Percentiles rank a stretch among this genome's conserved stretches.
phyloP scores from a whole-genome alignment of 1,140 invertebrate species.

The Drosophila repleta region DNA sequence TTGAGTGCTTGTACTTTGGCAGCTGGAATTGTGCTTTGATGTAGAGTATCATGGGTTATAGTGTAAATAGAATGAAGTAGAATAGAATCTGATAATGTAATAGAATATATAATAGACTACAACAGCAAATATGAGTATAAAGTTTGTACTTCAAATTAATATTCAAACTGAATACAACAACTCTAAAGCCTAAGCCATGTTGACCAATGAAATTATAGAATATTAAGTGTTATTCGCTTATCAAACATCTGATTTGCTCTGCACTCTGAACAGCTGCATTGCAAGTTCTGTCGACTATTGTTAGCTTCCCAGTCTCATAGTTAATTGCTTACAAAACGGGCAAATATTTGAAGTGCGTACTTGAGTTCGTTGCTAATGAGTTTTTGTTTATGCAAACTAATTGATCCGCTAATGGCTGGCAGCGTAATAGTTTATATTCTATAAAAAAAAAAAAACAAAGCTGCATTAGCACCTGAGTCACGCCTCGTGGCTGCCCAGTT shows the following conservation, averaged over 20 bases:
- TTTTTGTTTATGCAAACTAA: conserved; percentile 67
- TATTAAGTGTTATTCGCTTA: no score
- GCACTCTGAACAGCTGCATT: not conserved
- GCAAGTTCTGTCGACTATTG: not conserved
- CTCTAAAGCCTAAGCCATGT: no score
- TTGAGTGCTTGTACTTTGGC: not conserved
- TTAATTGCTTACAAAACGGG: conserved; percentile 2
- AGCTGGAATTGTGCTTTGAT: no score
- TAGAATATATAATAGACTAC: no score
- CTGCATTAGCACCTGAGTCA: conserved; percentile 27
- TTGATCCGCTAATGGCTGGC: conserved; percentile 54
- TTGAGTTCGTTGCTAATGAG: conserved; percentile 63
- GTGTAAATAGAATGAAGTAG: no score
- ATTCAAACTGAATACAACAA: no score
- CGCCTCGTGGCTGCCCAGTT: not conserved
- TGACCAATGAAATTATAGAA: no score
- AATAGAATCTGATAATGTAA: no score
- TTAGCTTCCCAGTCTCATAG: not conserved
- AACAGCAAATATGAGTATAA: no score
- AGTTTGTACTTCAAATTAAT: no score
- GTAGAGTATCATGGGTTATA: no score
- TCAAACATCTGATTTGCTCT: not conserved
- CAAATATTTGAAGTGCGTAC: conserved; percentile 51
- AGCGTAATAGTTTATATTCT: conserved; percentile 33
- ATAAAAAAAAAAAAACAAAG: not conserved